Evolutionary conservation across 23 tunicate genomes (phyloP), one percentile per base, ranked within the genome.

Genomic region (Pegea sp.): DNA sequence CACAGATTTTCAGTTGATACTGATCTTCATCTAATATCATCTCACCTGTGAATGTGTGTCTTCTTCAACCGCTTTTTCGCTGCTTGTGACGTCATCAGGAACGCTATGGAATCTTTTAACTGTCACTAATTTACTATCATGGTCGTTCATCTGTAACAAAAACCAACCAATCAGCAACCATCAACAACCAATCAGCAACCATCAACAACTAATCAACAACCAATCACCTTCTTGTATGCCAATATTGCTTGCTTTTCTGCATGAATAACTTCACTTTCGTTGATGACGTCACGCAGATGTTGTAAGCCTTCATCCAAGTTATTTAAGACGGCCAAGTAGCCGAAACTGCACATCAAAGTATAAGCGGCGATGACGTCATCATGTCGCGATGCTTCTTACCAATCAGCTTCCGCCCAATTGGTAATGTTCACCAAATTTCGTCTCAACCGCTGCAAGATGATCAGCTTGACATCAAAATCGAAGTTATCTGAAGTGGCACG

Each of bases 161-260:
- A 8, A 52, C n/a, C n/a, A n/a, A n/a, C n/a, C n/a, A n/a, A n/a
- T n/a, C n/a, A n/a, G n/a, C n/a, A n/a, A n/a, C n/a, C n/a, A n/a
- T n/a, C n/a, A n/a, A n/a, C n/a, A n/a, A n/a, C n/a, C n/a, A n/a
- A n/a, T n/a, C n/a, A n/a, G n/a, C n/a, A n/a, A n/a, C n/a, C n/a
- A n/a, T n/a, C n/a, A n/a, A n/a, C n/a, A n/a, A n/a, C n/a, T n/a
- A n/a, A n/a, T n/a, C n/a, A n/a, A n/a, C n/a, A n/a, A n/a, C 19
- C 25, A 48, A 22, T 24, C 52, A 69, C 75, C 54, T 70, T 61
- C 48, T 67, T 69, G 42, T 64, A 59, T 5, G 88, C 88, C 24
- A 68, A 8, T 24, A 84, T 49, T 23, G 95, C 95, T 68, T 84
- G 84, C 33, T 73, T 59, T 58, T 84, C 84, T 8, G 95, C 95